These are phyloP conservation scores for Gallinago paraguaiae DNA, from an alignment of 2,113 vertebrate species.

Conservation along the genomic window DNA sequence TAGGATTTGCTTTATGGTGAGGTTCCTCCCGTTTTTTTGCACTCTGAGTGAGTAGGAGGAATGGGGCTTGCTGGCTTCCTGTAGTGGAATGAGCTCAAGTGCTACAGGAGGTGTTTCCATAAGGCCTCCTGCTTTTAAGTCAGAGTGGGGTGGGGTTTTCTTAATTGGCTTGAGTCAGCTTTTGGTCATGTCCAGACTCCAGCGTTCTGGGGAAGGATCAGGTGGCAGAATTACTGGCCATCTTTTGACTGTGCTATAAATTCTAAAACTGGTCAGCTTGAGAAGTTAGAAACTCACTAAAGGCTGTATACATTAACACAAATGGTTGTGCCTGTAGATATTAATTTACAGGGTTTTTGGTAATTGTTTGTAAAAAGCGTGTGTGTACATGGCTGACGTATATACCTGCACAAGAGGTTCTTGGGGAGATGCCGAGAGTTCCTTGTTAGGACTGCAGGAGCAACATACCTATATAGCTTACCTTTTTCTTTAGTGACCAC, in stretches of 20 bases:
- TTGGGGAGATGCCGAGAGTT: neutral
- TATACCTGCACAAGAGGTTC: neutral
- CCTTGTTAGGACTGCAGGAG: neutral
- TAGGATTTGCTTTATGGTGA: conserved; percentile 26
- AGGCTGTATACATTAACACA: neutral
- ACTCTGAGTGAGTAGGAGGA: neutral
- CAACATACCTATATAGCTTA: neutral
- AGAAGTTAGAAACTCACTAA: neutral
- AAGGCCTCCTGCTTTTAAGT: neutral
- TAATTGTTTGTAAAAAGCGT: neutral
- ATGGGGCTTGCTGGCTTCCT: conserved; percentile 4
- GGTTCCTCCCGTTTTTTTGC: neutral
- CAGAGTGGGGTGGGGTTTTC: neutral
- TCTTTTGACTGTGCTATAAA: neutral
- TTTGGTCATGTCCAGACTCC: neutral
- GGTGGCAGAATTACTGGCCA: neutral
- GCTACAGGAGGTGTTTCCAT: neutral
- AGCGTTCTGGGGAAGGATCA: neutral
- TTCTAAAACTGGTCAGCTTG: neutral
- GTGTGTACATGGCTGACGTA: neutral
- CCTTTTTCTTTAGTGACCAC: neutral
- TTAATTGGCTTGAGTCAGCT: neutral
- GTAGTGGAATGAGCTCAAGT: neutral
- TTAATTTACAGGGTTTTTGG: neutral
- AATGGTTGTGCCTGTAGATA: neutral